Evolutionary conservation across 1,140 invertebrate species (phyloP).

Genomic region (Lasioglossum albipes): DNA sequence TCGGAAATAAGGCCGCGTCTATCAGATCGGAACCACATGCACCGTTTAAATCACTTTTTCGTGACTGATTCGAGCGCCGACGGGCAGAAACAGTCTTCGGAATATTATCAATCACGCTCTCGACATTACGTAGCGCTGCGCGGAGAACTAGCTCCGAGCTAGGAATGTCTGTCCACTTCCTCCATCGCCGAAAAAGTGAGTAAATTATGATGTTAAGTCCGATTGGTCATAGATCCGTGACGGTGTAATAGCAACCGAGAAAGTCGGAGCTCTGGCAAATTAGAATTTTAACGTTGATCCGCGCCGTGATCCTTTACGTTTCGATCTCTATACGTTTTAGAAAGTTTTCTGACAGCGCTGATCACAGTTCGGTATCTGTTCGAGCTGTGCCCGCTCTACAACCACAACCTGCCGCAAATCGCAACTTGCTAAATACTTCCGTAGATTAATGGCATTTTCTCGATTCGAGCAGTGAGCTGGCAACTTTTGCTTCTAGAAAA

Average conservation of each 20-base stretch:
- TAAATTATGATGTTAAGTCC: constrained; percentile 27
- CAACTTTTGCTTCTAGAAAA: no score
- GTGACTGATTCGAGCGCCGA: not conserved
- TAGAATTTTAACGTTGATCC: constrained; percentile 2
- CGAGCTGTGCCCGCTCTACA: not conserved
- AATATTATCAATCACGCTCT: constrained; percentile 13
- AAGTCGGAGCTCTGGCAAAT: not conserved
- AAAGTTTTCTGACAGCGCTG: not conserved
- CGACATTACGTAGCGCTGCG: not conserved
- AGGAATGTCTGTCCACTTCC: not conserved
- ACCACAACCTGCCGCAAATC: constrained; percentile 6
- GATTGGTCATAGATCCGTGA: constrained; percentile 2
- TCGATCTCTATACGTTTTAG: not conserved
- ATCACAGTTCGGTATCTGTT: constrained; percentile 1
- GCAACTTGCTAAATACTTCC: constrained; percentile 18
- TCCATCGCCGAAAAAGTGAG: not conserved
- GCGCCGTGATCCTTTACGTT: not conserved
- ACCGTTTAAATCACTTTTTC: constrained; percentile 9
- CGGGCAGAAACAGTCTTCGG: not conserved
- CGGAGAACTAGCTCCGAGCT: not conserved
- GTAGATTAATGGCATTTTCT: constrained; percentile 4
- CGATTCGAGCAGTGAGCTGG: no score
- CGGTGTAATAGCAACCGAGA: not conserved
- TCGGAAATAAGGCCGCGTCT: constrained; percentile 6
- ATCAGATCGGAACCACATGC: constrained; percentile 11